Evolutionary conservation across 2,797 vertebrate genomes (phyloP).

Genomic region (Halcyon badia): DNA sequence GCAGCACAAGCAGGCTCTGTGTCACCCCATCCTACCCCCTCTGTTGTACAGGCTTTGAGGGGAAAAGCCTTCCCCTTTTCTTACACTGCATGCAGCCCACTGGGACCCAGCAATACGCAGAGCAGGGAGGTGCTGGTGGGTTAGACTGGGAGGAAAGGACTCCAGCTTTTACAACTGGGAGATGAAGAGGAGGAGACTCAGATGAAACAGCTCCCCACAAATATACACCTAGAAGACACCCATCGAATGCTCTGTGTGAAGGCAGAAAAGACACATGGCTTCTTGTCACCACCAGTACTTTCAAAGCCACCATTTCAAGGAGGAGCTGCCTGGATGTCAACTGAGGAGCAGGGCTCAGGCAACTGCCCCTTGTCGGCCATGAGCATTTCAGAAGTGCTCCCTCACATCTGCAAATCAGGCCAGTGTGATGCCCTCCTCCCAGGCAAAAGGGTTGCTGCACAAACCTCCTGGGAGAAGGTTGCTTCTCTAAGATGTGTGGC

Average conservation of each 20-base stretch:
- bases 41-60: background rate
- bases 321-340: background rate
- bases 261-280: background rate
- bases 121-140: background rate
- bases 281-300: background rate
- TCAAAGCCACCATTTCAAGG: background rate
- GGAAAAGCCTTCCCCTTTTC: background rate
- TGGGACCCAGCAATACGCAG: background rate
- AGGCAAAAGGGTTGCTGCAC: background rate
- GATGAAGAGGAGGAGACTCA: background rate
- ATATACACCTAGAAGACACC: background rate
- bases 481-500: background rate
- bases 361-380: accelerated
- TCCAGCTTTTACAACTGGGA: background rate
- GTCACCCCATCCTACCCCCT: background rate
- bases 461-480: background rate
- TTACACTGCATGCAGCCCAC: background rate
- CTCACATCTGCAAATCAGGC: background rate
- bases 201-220: background rate
- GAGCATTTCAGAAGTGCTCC: background rate
- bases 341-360: background rate
- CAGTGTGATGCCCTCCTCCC: background rate
- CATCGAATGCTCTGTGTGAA: accelerated
- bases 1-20: background rate
- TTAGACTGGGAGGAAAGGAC: background rate